Evolutionary conservation across 2,797 vertebrate genomes (phyloP).

Genomic region (Urosaurus nigricauda): DNA sequence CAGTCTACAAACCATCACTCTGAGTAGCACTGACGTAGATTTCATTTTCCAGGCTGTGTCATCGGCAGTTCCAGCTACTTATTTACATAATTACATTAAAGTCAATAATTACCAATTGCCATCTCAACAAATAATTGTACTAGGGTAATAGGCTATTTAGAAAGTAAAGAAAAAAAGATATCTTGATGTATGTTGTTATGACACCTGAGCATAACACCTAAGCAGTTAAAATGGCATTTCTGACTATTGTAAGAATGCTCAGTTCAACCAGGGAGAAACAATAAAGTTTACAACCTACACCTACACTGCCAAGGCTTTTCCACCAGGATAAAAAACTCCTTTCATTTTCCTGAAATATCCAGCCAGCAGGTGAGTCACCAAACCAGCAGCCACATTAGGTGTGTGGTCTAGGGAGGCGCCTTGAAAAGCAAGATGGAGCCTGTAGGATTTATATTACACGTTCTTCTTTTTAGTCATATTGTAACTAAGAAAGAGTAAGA

Average conservation of each 20-base stretch:
- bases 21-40: no score
- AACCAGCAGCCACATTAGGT: neutral
- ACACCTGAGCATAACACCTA: neutral
- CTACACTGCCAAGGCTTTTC: neutral
- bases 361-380: slow-evolving; percentile 1
- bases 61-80: neutral
- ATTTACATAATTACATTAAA: neutral
- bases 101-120: neutral
- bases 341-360: neutral
- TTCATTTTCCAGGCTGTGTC: neutral
- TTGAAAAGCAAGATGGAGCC: neutral
- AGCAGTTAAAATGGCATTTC: neutral
- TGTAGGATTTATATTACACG: neutral
- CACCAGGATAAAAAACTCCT: no score
- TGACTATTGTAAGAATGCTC: neutral
- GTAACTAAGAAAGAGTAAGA: neutral
- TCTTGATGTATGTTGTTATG: no score
- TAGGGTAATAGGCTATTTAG: neutral
- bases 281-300: neutral
- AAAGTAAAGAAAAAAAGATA: no score
- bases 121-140: neutral
- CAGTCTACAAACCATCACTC: no score
- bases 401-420: neutral
- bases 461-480: slow-evolving; percentile 5
- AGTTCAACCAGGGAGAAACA: neutral